Evolutionary conservation across 2,888 invertebrate genomes (phyloP), one percentile per base, ranked within the genome.

Genomic region (Miltochrista miniata): DNA sequence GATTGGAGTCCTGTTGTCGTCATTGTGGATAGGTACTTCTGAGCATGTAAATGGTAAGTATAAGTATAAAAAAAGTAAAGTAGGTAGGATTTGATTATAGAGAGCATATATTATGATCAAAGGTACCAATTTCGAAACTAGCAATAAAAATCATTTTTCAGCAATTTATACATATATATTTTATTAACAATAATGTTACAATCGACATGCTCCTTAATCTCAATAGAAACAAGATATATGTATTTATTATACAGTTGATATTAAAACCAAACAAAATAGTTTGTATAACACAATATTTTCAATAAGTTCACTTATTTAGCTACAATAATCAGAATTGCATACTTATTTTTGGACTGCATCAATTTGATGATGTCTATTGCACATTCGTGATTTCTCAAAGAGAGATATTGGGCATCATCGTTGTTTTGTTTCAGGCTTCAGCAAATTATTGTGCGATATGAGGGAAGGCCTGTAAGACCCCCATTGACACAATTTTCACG

Each of bases 111-210:
- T 2, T 14, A 33, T 24, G 38, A 13, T 11, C 33, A 9, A n/a
- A n/a, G n/a, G n/a, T n/a, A n/a, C n/a, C n/a, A n/a, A n/a, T n/a
- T 24, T 4, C 18, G 18, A 24, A 70, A 76, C 73, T 73, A n/a
- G n/a, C n/a, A n/a, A n/a, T n/a, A 75, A 78, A 79, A 31, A 74
- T 73, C 65, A 45, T 59, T 57, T 49, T 56, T 76, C 76, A 79
- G 82, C 86, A 85, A 87, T 90, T 90, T 90, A 90, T 90, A 90
- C 86, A 89, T 90, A 90, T 89, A 90, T 86, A 90, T 87, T 90
- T 89, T 88, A 88, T 87, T 90, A 90, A 90, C 90, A 90, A 87
- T 90, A 68, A 89, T 87, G 84, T 89, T 91, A 90, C 90, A 87
- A 85, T 86, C 83, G 83, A 87, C 85, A 87, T 87, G 84, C 87